Base-by-base conservation (phyloP, 1,140 invertebrate species). In the Dinoponera quadriceps region DNA sequence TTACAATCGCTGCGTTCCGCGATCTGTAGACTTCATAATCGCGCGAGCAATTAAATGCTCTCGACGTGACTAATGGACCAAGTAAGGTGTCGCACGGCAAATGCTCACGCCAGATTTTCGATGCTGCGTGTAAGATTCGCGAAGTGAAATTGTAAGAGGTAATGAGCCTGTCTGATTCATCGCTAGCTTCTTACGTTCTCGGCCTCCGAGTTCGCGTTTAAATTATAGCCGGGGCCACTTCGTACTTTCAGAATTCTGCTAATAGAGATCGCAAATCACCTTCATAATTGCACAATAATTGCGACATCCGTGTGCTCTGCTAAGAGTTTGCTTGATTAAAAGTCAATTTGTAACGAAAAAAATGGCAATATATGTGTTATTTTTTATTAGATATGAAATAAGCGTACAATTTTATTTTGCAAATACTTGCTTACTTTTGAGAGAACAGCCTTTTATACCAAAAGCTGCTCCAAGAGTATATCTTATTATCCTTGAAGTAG, bases 11-110 rank as follows among this genome's bases (percentile, higher is more conserved):
- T 62, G 44, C 33, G 78, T 29, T 74, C 49, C 29, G 25, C 62
- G 69, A 55, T 57, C 57, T 63, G 27, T 51, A 65, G 62, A 72
- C 57, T 51, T 68, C 80, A 29, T 86, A 88, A 86, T 81, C 80
- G 82, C 75, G 62, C 75, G 62, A 65, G 86, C 72, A 86, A 84
- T 86, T 86, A 84, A 83, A 55, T 75, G 68, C 69, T 60, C 63
- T 60, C 60, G 49, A 55, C 57, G 55, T 59, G 48, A 71, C 69
- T 54, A 77, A 85, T 60, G 51, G 38, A 33, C 80, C 25, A 60
- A 38, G 62, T 20, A 65, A 68, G 20, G 44, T 33, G 55, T 18
- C 18, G 77, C 29, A 49, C 38, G 27, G 62, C 27, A 27, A 82
- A 60, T 68, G 49, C 63, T 14, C 33, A 51, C 60, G 60, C 38